Percentiles rank a stretch among this genome's conserved stretches.
Evolutionary conservation across 64 coral and sea anemone genomes (phyloP).

Genomic region (Hydrozoanthus tunicans): DNA sequence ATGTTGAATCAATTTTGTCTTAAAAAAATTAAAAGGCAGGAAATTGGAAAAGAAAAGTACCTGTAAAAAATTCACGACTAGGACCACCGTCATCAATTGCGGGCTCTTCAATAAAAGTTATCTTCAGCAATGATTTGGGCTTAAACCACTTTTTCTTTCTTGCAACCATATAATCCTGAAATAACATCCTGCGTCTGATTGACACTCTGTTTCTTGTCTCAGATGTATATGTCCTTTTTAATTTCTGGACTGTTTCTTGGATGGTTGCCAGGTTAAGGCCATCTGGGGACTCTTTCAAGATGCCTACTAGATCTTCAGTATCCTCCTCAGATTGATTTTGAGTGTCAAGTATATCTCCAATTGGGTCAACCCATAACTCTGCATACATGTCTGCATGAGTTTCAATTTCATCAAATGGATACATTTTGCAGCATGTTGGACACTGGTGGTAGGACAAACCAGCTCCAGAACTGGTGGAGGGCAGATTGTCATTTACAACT

Average conservation of each 20-base stretch:
- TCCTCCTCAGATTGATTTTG: slow-evolving; percentile 48
- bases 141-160: slow-evolving; percentile 67
- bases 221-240: slow-evolving; percentile 15
- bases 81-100: slow-evolving; percentile 64
- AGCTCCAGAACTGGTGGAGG: slow-evolving; percentile 20
- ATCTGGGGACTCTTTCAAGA: slow-evolving; percentile 24
- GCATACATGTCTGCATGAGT: slow-evolving; percentile 60
- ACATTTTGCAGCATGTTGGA: slow-evolving; percentile 52
- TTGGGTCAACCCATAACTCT: slow-evolving; percentile 48
- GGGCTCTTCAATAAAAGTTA: slow-evolving; percentile 62
- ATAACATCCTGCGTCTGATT: slow-evolving; percentile 37
- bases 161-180: slow-evolving; percentile 32
- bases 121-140: slow-evolving; percentile 44
- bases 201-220: slow-evolving; percentile 43
- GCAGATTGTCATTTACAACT: slow-evolving; percentile 27
- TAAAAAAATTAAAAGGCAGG: slow-evolving; percentile 24
- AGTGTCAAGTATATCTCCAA: slow-evolving; percentile 50
- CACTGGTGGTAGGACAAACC: slow-evolving; percentile 50
- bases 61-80: slow-evolving; percentile 63
- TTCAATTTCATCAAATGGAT: slow-evolving; percentile 55
- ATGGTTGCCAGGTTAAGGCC: background rate
- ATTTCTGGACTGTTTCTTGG: slow-evolving; percentile 27
- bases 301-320: background rate
- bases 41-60: slow-evolving; percentile 39
- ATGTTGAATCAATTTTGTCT: slow-evolving; percentile 27